Conservation (phyloP, 2,113 vertebrate species). For the Paramormyrops kingsleyae region DNA sequence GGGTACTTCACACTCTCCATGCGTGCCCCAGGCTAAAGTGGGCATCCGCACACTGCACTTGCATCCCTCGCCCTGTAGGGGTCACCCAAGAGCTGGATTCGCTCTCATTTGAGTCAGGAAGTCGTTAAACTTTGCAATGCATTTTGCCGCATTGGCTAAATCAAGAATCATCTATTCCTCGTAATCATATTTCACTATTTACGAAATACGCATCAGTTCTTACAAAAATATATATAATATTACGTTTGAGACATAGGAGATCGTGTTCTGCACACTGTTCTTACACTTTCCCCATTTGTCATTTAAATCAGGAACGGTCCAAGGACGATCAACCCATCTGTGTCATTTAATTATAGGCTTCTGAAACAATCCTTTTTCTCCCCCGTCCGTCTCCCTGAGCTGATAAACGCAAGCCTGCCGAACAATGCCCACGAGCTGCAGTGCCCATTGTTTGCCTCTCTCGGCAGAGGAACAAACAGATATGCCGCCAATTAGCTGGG, state of each 20-base stretch:
- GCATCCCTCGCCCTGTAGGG: background rate
- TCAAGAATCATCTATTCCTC: background rate
- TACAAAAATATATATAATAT: background rate
- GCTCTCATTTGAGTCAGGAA: background rate
- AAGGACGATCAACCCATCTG: slow-evolving; percentile 62
- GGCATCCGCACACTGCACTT: background rate
- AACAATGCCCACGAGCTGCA: slow-evolving; percentile 62
- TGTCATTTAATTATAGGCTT: slow-evolving; percentile 71
- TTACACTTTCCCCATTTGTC: slow-evolving; percentile 25
- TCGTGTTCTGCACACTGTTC: background rate
- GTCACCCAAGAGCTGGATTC: background rate
- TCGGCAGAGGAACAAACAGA: slow-evolving; percentile 67
- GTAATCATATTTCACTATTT: background rate
- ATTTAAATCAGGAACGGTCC: slow-evolving; percentile 55
- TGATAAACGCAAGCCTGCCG: slow-evolving; percentile 69
- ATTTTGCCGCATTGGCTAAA: background rate
- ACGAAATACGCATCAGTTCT: background rate
- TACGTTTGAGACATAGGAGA: background rate
- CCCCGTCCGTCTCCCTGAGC: slow-evolving; percentile 43
- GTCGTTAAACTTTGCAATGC: background rate
- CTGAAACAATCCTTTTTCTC: slow-evolving; percentile 65
- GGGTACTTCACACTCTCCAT: background rate
- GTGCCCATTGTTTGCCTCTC: slow-evolving; percentile 63
- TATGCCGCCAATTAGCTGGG: slow-evolving; percentile 71
- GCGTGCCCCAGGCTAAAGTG: background rate